phyloP scores from a whole-genome alignment of 2,113 vertebrate genomes.

The Mungos mungo region DNA sequence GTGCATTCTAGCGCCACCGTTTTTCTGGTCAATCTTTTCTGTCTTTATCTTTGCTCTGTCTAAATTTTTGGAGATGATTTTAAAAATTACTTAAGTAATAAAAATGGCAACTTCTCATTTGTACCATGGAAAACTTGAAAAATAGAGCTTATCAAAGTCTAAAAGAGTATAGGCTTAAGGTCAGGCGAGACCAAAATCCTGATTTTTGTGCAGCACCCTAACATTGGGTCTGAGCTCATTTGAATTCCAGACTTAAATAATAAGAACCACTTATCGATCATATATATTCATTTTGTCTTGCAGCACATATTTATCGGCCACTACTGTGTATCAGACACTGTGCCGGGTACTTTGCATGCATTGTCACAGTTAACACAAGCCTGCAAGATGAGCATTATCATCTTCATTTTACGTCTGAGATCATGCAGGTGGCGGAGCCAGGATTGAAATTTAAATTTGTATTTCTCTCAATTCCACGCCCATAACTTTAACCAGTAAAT shows the following conservation, averaged over 20 bases:
- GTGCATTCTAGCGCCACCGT: neutral
- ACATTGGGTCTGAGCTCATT: neutral
- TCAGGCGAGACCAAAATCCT: neutral
- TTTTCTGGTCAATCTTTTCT: conserved; percentile 18
- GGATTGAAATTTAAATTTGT: neutral
- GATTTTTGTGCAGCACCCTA: neutral
- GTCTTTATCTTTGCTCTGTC: neutral
- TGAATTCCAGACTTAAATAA: neutral
- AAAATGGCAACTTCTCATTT: conserved; percentile 23
- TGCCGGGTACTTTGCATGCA: neutral
- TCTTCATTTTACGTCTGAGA: neutral
- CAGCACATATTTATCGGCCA: neutral
- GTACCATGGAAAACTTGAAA: neutral
- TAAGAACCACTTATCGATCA: neutral
- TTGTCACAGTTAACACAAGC: neutral
- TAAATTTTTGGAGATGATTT: neutral
- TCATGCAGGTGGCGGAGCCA: neutral
- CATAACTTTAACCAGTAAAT: neutral
- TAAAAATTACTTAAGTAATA: neutral
- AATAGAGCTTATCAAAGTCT: neutral
- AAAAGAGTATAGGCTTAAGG: neutral
- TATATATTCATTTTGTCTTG: neutral
- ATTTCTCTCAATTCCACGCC: neutral
- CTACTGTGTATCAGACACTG: neutral
- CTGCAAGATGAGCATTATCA: neutral